Base-by-base conservation (phyloP, 1,140 invertebrate genomes). In the Psix sp. region DNA sequence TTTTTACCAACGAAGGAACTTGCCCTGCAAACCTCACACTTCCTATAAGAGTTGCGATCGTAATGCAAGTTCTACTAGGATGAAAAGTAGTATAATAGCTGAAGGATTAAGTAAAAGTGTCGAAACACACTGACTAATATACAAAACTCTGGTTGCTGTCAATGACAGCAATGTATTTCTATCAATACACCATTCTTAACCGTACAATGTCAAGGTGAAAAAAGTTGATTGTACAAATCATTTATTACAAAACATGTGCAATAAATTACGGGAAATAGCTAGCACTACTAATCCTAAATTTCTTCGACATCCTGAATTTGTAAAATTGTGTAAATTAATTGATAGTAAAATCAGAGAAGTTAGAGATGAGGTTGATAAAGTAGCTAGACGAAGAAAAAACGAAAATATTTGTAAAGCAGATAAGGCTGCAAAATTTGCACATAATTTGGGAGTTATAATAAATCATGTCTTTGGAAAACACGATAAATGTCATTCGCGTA, bases 51-150 rank as follows among this genome's bases (percentile, higher is more conserved):
- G 83, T 49, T 84, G 73, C 62, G 38, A 60, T 26, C n/a, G 39
- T 9, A 38, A 45, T 1, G 13, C 15, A 42, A 60, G 45, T 11
- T 85, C 86, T 0, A 83, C 82, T 2, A 67, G 71, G 1, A 89
- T 89, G 87, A 85, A 89, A 60, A 46, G 79, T 14, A 75, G 79
- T 36, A 80, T 83, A 9, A 80, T 89, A 18, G 46, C 84, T 26
- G 74, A 87, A 79, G 80, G 87, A 36, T 84, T 86, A 71, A 49
- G 76, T 46, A 1, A 33, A 45, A 80, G 81, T 17, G 38, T 80
- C 52, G 16, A 75, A 52, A 78, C 75, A 48, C 66, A 87, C 68
- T 75, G 79, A 2, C 0, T 88, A 1, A 78, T 82, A 24, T 87
- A 56, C 65, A 77, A 68, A 18, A 57, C 40, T n/a, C 16, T 88